Percentiles rank a stretch among this genome's conserved stretches.
Evolutionary conservation across 2,888 invertebrate genomes (phyloP).

Genomic region (Drosophila cognata): DNA sequence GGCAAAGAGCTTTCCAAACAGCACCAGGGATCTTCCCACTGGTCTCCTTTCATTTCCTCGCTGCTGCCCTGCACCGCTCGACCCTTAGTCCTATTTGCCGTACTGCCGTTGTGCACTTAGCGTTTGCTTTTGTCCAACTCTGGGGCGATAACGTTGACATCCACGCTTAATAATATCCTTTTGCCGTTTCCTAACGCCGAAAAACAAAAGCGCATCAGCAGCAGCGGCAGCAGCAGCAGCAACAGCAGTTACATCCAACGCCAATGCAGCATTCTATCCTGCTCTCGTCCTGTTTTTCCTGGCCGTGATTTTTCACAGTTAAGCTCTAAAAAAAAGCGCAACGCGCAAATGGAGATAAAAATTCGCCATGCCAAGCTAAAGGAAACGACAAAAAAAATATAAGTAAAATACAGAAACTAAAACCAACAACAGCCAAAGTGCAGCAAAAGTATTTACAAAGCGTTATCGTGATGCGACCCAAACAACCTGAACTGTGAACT

Average conservation of each 20-base stretch:
- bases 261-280: conserved; percentile 23
- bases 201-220: conserved; percentile 72
- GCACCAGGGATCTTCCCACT: conserved; percentile 28
- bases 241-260: conserved; percentile 5
- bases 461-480: conserved; percentile 75
- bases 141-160: conserved; percentile 77
- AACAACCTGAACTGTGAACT: conserved; percentile 65
- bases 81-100: conserved; percentile 48
- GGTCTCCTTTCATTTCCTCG: background rate
- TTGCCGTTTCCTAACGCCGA: conserved; percentile 63
- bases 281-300: conserved; percentile 56
- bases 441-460: conserved; percentile 80
- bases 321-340: conserved; percentile 61
- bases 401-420: conserved; percentile 44
- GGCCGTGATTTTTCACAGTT: conserved; percentile 68
- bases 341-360: conserved; percentile 78
- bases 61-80: background rate
- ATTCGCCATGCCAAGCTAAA: conserved; percentile 75
- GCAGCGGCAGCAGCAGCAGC: conserved; percentile 31
- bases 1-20: conserved; percentile 77
- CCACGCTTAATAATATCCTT: conserved; percentile 77
- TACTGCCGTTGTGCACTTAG: conserved; percentile 62
- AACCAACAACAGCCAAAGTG: conserved; percentile 74
- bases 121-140: conserved; percentile 57
- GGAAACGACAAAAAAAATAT: conserved; percentile 70